Percentiles rank a stretch among this genome's conserved stretches.
phyloP scores from a whole-genome alignment of 1,140 invertebrate genomes.

The Cotesia vestalis region DNA sequence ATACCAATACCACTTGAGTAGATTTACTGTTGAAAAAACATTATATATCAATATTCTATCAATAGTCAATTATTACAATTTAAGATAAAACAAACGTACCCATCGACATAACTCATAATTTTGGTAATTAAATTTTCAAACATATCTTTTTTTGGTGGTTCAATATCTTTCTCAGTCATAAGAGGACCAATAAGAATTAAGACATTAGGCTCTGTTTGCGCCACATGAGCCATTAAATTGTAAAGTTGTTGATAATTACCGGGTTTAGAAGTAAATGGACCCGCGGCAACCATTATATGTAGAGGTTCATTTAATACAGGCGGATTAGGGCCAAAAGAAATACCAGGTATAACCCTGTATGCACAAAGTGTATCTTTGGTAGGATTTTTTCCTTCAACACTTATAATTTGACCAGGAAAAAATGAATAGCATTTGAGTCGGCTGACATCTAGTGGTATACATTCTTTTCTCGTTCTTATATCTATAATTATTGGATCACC shows the following conservation, averaged over 20 bases:
- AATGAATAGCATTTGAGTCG: constrained; percentile 76
- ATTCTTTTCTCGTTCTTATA: constrained; percentile 23
- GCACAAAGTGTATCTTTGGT: constrained; percentile 75
- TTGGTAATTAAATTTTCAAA: constrained; percentile 76
- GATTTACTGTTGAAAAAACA: constrained; percentile 65
- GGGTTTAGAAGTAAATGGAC: constrained; percentile 85
- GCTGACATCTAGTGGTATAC: constrained; percentile 67
- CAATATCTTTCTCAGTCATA: constrained; percentile 73
- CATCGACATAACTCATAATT: constrained; percentile 68
- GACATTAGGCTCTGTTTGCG: constrained; percentile 78
- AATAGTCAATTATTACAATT: constrained; percentile 17
- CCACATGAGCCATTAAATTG: constrained; percentile 77
- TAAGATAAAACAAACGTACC: constrained; percentile 52
- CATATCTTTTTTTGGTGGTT: constrained; percentile 71
- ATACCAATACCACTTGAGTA: constrained; percentile 77
- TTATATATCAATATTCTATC: not conserved
- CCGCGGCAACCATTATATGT: constrained; percentile 79
- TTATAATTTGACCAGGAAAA: constrained; percentile 87
- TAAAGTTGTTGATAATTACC: constrained; percentile 79
- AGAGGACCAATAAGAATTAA: constrained; percentile 86
- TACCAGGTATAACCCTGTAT: constrained; percentile 71
- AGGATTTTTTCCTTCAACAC: constrained; percentile 76
- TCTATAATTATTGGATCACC: not conserved
- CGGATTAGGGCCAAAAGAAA: constrained; percentile 44
- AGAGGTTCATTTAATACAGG: constrained; percentile 61